Percentiles rank a stretch among this genome's conserved stretches.
phyloP scores from a whole-genome alignment of 1,140 invertebrate species.

The Diuraphis noxia region DNA sequence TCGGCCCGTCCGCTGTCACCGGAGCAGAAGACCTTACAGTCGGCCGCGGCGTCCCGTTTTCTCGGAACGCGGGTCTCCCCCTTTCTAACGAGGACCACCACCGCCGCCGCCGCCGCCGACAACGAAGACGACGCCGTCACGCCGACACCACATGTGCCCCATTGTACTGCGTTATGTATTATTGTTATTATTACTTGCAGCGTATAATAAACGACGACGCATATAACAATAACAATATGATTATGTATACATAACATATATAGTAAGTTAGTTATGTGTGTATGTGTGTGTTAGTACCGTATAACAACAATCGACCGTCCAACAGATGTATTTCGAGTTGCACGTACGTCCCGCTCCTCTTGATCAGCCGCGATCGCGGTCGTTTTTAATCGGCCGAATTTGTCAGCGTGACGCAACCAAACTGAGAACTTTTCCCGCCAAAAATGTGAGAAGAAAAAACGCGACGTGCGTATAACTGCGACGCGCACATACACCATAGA shows the following conservation, averaged over 20 bases:
- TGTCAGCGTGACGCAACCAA: background rate
- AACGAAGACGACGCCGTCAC: background rate
- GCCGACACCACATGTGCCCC: background rate
- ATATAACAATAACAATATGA: background rate
- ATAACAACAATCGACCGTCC: background rate
- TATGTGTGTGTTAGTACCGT: background rate
- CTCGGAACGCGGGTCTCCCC: slow-evolving; percentile 36
- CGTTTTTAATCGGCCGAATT: background rate
- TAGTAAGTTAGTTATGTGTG: too few species aligned
- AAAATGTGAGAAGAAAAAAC: background rate
- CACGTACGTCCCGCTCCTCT: background rate
- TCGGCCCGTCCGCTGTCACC: background rate
- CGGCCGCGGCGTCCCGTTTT: slow-evolving; percentile 40
- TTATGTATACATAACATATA: too few species aligned
- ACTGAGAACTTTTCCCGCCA: background rate
- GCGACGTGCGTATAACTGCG: too few species aligned
- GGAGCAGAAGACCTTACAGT: background rate
- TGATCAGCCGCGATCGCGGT: background rate
- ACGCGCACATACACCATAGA: too few species aligned
- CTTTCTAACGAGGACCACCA: background rate
- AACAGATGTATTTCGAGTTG: background rate
- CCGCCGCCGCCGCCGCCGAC: background rate
- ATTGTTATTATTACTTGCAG: too few species aligned
- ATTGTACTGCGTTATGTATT: background rate
- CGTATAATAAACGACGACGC: background rate